phyloP scores from a whole-genome alignment of 1,140 invertebrate species.

The Calliphora vicina region DNA sequence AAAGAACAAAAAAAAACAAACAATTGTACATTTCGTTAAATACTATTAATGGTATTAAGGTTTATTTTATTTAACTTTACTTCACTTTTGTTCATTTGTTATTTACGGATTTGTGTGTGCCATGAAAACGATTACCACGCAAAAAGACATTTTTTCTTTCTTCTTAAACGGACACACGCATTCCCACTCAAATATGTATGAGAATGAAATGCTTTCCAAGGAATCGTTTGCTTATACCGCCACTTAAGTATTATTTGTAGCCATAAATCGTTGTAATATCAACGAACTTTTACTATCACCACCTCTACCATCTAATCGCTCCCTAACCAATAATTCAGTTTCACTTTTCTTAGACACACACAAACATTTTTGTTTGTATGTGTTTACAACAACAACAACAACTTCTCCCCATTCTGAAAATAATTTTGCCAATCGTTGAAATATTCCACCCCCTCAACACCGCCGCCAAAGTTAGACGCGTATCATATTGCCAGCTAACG shows the following conservation, averaged over 20 bases:
- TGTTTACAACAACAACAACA: no score
- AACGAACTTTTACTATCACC: background rate
- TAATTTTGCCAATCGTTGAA: background rate
- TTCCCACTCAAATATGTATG: background rate
- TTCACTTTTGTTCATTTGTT: background rate
- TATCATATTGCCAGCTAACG: background rate
- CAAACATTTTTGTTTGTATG: no score
- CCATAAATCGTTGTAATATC: conserved; percentile 19
- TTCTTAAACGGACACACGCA: background rate
- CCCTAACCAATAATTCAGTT: background rate
- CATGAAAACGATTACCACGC: background rate
- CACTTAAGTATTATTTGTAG: background rate
- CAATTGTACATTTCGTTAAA: conserved; percentile 6
- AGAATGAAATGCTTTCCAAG: background rate
- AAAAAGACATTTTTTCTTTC: background rate
- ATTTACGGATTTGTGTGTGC: background rate
- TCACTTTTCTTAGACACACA: background rate
- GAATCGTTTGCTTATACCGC: background rate
- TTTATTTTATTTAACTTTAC: background rate
- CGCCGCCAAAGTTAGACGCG: background rate
- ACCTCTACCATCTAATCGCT: background rate
- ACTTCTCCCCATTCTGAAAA: background rate
- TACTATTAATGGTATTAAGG: background rate
- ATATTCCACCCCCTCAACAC: no score
- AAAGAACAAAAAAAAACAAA: background rate